Evolutionary conservation across 2,113 vertebrate species (phyloP), one percentile per base, ranked within the genome.

Genomic region (Lota lota): DNA sequence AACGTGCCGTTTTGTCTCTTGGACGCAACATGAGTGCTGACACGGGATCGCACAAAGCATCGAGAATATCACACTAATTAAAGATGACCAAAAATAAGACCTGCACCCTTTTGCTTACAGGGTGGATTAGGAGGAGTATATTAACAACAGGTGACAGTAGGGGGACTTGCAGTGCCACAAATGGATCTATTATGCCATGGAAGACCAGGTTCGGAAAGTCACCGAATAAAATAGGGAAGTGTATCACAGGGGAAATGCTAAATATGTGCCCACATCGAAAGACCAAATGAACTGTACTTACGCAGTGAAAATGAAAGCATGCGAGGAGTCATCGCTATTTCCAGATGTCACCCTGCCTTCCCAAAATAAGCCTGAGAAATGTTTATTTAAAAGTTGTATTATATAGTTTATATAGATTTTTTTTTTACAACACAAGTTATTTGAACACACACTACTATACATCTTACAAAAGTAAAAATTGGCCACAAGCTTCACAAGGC

Each of bases 61-160:
- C 87, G 78, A 92, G 73, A 93, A 90, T 91, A 88, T 94, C 92
- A 92, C 80, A 22, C 93, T 95, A 95, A 96, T 95, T 95, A 92
- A 93, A 94, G 92, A 81, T 91, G 94, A 94, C 28, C 93, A 94
- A 95, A 95, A 94, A 93, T 93, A 92, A 91, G 88, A 91, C 92
- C 91, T 90, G 91, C 91, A 89, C 90, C 94, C 94, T 94, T 94
- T 93, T 94, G 92, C 94, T 95, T 90, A 85, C 94, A 93, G 94
- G 81, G 88, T 76, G 93, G 94, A 95, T 95, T 95, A 95, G 88
- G 56, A 83, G 80, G 89, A 18, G 83, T 88, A 94, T 93, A 95
- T 95, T 95, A 93, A 94, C 91, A 96, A 94, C 94, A 96, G 94
- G 93, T 95, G 95, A 93, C 86, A n/a, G 74, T 76, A 74, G 80